Percentiles rank a stretch among this genome's conserved stretches.
Conservation (phyloP, 2,888 invertebrate species). For the Pemphredon lugubris region DNA sequence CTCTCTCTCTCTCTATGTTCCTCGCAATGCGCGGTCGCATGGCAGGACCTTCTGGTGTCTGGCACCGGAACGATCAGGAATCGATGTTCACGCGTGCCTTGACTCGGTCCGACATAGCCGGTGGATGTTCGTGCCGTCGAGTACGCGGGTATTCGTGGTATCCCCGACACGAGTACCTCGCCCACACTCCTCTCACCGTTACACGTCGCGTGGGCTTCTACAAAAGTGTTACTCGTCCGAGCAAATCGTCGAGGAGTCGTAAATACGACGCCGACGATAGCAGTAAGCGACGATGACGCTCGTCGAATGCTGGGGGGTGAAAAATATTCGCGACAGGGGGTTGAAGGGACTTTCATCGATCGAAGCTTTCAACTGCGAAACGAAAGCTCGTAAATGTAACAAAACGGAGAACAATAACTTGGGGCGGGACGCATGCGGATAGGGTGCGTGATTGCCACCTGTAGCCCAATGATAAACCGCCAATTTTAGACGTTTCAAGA, state of each 20-base stretch:
- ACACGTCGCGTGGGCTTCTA: conserved; percentile 44
- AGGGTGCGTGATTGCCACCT: too few species aligned
- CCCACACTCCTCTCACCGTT: conserved; percentile 30
- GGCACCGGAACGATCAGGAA: conserved; percentile 66
- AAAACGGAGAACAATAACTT: too few species aligned
- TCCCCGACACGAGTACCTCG: conserved; percentile 55
- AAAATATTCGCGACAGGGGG: background rate
- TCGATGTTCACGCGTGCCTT: conserved; percentile 65
- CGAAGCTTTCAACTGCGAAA: background rate
- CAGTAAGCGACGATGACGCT: conserved; percentile 23
- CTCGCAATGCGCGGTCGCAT: conserved; percentile 50
- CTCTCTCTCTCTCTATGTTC: background rate
- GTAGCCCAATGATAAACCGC: too few species aligned
- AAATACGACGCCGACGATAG: conserved; percentile 32
- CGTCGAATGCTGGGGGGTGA: background rate
- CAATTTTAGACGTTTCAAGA: too few species aligned
- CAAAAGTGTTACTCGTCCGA: conserved; percentile 16
- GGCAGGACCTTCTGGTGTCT: conserved; percentile 71
- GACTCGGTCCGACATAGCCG: conserved; percentile 43
- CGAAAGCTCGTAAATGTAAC: background rate
- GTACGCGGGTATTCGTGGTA: conserved; percentile 53
- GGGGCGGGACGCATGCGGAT: too few species aligned
- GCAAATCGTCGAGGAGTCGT: conserved; percentile 28
- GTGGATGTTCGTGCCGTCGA: conserved; percentile 51
- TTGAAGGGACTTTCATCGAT: background rate